phyloP scores from a whole-genome alignment of 2,113 vertebrate genomes.

The Zapus hudsonius region DNA sequence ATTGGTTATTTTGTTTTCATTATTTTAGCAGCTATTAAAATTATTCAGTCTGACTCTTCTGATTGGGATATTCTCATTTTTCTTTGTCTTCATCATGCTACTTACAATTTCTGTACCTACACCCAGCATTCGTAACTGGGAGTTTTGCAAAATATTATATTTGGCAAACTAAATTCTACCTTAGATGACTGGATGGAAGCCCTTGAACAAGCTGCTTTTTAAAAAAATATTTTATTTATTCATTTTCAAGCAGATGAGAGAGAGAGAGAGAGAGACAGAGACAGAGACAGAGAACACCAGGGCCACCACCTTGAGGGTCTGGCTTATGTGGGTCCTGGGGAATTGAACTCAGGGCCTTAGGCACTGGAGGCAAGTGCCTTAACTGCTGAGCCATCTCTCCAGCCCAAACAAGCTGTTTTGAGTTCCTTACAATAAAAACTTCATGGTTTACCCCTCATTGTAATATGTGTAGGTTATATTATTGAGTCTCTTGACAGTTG shows the following conservation, averaged over 20 bases:
- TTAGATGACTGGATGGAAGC: not conserved
- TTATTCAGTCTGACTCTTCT: conserved; percentile 50
- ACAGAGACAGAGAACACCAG: no score
- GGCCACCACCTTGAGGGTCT: no score
- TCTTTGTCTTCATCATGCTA: not conserved
- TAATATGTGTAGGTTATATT: conserved; percentile 13
- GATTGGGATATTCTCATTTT: conserved; percentile 2
- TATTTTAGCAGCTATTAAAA: conserved; percentile 25
- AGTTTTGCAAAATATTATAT: conserved; percentile 12
- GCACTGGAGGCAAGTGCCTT: no score
- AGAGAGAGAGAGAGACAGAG: no score
- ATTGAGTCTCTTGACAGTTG: not conserved
- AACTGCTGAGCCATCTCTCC: no score
- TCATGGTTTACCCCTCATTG: not conserved
- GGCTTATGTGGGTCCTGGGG: no score
- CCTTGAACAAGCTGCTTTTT: conserved; percentile 37
- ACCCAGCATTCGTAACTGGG: not conserved
- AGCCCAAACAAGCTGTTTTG: conserved; percentile 2
- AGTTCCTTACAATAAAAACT: conserved; percentile 15
- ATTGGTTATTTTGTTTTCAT: conserved; percentile 20
- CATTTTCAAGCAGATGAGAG: no score
- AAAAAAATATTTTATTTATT: no score
- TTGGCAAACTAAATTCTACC: conserved; percentile 1
- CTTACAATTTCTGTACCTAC: not conserved
- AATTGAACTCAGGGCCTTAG: no score